Percentiles rank a stretch among this genome's conserved stretches.
These are phyloP conservation scores for Noctua janthe DNA, from an alignment of 2,888 invertebrate genomes.

Conservation along the genomic window DNA sequence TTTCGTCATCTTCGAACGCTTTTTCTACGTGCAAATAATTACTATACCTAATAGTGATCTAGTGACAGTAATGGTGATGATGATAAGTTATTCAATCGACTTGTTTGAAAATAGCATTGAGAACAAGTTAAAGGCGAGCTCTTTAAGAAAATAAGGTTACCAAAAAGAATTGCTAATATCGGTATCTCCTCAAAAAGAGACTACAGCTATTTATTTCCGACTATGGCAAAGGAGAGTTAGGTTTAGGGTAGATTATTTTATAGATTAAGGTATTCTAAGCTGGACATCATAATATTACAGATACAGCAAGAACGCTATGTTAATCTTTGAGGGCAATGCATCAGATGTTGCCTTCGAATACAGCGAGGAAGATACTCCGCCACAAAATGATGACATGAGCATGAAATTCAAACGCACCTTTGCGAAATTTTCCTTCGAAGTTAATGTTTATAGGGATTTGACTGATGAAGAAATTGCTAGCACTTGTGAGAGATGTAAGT, in stretches of 20 bases:
- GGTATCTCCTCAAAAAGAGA: not conserved
- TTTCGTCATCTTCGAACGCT: constrained; percentile 2
- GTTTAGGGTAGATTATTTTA: not conserved
- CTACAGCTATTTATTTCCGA: not conserved
- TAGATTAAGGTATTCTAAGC: not conserved
- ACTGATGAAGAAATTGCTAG: constrained; percentile 56
- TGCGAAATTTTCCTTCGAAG: constrained; percentile 49
- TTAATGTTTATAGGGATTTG: constrained; percentile 35
- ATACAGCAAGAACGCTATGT: constrained; percentile 55
- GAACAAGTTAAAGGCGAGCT: not conserved
- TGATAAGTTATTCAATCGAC: not conserved
- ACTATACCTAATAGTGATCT: not conserved
- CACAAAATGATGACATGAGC: constrained; percentile 19
- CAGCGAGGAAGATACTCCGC: not conserved
- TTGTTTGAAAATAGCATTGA: not conserved
- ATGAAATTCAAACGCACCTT: constrained; percentile 53
- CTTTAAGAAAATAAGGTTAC: not conserved
- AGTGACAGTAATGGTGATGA: not conserved
- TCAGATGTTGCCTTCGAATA: constrained; percentile 28
- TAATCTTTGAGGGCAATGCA: constrained; percentile 57
- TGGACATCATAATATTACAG: constrained; percentile 32
- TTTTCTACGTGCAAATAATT: not conserved
- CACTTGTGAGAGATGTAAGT: constrained; percentile 57
- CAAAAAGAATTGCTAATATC: not conserved
- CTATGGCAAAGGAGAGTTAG: not conserved